Conservation (phyloP, 2,888 invertebrate genomes). For the Drosophila dives region DNA sequence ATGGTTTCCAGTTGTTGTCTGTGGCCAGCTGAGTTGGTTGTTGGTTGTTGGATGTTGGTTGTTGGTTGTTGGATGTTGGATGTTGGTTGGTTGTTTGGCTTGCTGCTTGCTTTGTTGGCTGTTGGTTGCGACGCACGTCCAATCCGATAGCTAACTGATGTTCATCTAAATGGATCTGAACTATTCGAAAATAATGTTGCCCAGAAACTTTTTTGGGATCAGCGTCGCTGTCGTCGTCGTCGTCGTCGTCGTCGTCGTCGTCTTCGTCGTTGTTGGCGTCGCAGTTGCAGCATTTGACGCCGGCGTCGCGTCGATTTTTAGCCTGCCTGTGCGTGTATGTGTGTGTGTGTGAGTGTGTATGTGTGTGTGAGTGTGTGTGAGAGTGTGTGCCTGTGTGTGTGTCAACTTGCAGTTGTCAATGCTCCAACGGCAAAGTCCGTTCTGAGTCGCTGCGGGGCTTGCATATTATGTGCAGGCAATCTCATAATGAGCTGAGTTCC, state of each 20-base stretch:
- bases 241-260: slow-evolving; percentile 30
- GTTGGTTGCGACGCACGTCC: slow-evolving; percentile 80
- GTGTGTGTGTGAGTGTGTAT: slow-evolving; percentile 16
- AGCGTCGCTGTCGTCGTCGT: slow-evolving; percentile 36
- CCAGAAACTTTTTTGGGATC: slow-evolving; percentile 83
- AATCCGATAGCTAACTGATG: slow-evolving; percentile 85
- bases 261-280: slow-evolving; percentile 35
- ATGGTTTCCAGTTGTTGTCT: slow-evolving; percentile 12
- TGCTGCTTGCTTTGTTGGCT: slow-evolving; percentile 35
- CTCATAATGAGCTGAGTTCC: slow-evolving; percentile 60
- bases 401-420: slow-evolving; percentile 68
- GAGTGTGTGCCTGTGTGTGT: slow-evolving; percentile 40
- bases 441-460: slow-evolving; percentile 73
- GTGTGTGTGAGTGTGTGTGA: neutral
- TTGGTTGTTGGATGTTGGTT: slow-evolving; percentile 1
- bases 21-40: slow-evolving; percentile 12
- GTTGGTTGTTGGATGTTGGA: slow-evolving; percentile 6
- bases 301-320: slow-evolving; percentile 48
- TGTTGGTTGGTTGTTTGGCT: slow-evolving; percentile 20
- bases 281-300: slow-evolving; percentile 57
- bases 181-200: slow-evolving; percentile 84
- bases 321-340: slow-evolving; percentile 24
- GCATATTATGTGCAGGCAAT: slow-evolving; percentile 75
- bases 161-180: slow-evolving; percentile 85
- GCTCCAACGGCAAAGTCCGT: slow-evolving; percentile 69